Percentiles rank a stretch among this genome's conserved stretches.
phyloP scores from a whole-genome alignment of 1,140 invertebrate genomes.

The Platorchestia sp. region DNA sequence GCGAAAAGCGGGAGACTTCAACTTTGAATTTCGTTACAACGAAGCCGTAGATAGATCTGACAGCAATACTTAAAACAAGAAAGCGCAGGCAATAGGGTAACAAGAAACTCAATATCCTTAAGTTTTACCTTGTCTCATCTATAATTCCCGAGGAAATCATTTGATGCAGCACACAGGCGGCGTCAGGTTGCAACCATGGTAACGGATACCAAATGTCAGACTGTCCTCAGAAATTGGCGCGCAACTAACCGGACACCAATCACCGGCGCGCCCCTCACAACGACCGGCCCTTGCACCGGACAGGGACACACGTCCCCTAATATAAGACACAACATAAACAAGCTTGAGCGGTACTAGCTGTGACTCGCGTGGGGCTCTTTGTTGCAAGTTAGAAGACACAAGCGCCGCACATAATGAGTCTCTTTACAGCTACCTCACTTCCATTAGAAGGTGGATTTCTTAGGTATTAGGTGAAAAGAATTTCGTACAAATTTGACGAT shows the following conservation, averaged over 20 bases:
- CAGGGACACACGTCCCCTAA: background rate
- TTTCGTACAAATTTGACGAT: background rate
- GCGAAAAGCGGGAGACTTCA: background rate
- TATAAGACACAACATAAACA: background rate
- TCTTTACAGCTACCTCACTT: background rate
- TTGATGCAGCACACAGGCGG: background rate
- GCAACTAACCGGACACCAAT: background rate
- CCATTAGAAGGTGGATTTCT: background rate
- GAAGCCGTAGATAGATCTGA: background rate
- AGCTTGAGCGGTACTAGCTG: background rate
- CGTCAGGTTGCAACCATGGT: background rate
- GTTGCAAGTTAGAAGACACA: background rate
- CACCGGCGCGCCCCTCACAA: background rate
- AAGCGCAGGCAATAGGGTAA: background rate
- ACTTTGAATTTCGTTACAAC: background rate
- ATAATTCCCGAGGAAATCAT: background rate
- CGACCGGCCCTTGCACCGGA: background rate
- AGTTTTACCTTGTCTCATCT: background rate
- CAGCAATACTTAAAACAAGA: background rate
- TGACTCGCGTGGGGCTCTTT: background rate
- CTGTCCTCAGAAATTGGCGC: background rate
- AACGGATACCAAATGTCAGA: background rate
- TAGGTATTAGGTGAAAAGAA: background rate
- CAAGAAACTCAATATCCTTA: background rate
- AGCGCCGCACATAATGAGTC: background rate